Evolutionary conservation across 1,140 invertebrate genomes (phyloP), one percentile per base, ranked within the genome.

Genomic region (Spodoptera litura): DNA sequence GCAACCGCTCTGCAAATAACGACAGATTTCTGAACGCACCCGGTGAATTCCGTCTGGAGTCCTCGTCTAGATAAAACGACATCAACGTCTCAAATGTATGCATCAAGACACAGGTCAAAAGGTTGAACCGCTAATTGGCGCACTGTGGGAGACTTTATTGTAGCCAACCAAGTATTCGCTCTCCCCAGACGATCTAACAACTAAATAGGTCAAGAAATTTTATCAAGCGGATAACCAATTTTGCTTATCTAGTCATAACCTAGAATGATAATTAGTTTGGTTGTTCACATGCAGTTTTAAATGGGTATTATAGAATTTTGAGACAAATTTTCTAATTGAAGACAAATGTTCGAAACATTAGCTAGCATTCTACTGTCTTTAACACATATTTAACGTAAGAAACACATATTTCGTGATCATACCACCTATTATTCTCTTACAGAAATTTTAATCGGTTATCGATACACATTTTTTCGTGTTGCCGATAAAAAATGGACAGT

Each of bases 1-100:
- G 70, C 52, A 66, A 49, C 66, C 59, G 77, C 73, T 77, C 81
- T 82, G 79, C 79, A 80, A 83, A 84, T 83, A 84, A 74, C 73
- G 80, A 75, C 73, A 52, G 68, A 78, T 78, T 81, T 80, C 78
- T 76, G 53, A 73, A 78, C 81, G 79, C 81, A 82, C 68, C 76
- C 80, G 76, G 62, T 76, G 56, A 79, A 79, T 78, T 80, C 79
- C 56, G 72, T 83, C 80, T 78, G 78, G 78, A 84, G 13, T 59
- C 53, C 59, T 27, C 52, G 81, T 77, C 81, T 72, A 61, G 73
- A 62, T 75, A 75, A 62, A 64, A 75, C 49, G 13, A 68, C 20
- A 66, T 49, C 59, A 12, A 66, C 13, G 35, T 75, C 59, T 79
- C 20, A 31, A 10, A 77, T 61, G 25, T 25, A 49, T 51, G 12